A percentile compares a stretch with the other conserved stretches of the same genome.
These are phyloP conservation scores for Ceraclea dissimilis DNA, from an alignment of 2,888 invertebrate species.

Conservation along the genomic window DNA sequence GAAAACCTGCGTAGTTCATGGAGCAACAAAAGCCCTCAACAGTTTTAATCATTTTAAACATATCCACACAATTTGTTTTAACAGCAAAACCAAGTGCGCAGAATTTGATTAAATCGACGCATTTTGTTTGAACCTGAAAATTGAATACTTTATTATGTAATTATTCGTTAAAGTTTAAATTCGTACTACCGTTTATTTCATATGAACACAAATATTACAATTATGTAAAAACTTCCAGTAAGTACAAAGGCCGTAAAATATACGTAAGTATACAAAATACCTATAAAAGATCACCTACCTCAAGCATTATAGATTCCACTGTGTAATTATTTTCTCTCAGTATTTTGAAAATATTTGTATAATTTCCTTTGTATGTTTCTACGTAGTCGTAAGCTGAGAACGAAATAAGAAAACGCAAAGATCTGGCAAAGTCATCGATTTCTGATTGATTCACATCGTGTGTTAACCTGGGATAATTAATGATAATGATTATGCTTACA, in stretches of 20 bases:
- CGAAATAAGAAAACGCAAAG: conserved; percentile 27
- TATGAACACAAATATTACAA: too few species aligned
- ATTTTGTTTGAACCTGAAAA: not conserved
- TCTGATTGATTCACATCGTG: conserved; percentile 11
- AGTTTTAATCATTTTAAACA: conserved; percentile 13
- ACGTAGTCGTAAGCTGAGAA: conserved; percentile 15
- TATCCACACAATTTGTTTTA: conserved; percentile 7
- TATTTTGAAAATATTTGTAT: conserved; percentile 26
- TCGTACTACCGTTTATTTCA: too few species aligned
- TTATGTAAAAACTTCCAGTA: too few species aligned
- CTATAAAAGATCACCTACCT: conserved; percentile 23
- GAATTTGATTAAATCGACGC: not conserved
- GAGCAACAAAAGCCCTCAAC: conserved; percentile 28
- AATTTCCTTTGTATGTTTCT: conserved; percentile 10
- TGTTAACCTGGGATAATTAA: not conserved
- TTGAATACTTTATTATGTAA: not conserved
- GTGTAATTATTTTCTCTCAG: conserved; percentile 27
- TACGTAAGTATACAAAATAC: too few species aligned
- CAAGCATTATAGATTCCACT: conserved; percentile 30
- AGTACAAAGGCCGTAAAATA: too few species aligned
- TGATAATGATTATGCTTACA: too few species aligned
- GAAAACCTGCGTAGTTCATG: not conserved
- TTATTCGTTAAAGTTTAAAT: not conserved
- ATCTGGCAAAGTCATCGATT: conserved; percentile 28
- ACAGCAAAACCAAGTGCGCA: conserved; percentile 11